Evolutionary conservation across 2,797 vertebrate species (phyloP).

Genomic region (Poeciliopsis turneri): DNA sequence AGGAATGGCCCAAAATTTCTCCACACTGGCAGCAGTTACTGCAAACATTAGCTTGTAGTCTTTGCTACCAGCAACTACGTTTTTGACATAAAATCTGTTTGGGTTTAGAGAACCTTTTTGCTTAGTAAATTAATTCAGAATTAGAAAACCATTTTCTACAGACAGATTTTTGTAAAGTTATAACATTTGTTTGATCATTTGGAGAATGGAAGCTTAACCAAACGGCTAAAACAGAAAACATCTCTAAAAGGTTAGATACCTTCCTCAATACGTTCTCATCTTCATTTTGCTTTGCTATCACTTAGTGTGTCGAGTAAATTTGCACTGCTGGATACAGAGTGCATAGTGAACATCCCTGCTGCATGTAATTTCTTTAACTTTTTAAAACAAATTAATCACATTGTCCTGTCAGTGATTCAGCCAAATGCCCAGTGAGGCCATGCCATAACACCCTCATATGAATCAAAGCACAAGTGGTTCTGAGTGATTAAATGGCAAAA

Average conservation of each 20-base stretch:
- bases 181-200: not conserved
- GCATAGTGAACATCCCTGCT: not conserved
- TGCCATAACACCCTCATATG: constrained; percentile 17
- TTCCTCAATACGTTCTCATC: not conserved
- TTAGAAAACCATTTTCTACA: not conserved
- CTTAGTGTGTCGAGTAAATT: not conserved
- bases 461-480: constrained; percentile 28
- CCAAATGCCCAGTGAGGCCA: constrained; percentile 15
- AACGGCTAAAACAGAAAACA: not conserved
- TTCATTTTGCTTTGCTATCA: not conserved
- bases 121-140: not conserved
- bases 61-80: not conserved
- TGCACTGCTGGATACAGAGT: not conserved
- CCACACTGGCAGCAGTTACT: not conserved
- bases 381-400: not conserved
- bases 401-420: constrained; percentile 18
- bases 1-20: not conserved
- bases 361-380: constrained; percentile 8
- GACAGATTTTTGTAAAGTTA: not conserved
- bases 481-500: constrained; percentile 76
- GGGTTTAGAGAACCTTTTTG: not conserved
- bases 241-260: not conserved
- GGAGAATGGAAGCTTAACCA: not conserved
- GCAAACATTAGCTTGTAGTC: not conserved
- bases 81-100: not conserved